Conservation (phyloP, 2,888 invertebrate genomes). For the Meghimatium bilineatum region DNA sequence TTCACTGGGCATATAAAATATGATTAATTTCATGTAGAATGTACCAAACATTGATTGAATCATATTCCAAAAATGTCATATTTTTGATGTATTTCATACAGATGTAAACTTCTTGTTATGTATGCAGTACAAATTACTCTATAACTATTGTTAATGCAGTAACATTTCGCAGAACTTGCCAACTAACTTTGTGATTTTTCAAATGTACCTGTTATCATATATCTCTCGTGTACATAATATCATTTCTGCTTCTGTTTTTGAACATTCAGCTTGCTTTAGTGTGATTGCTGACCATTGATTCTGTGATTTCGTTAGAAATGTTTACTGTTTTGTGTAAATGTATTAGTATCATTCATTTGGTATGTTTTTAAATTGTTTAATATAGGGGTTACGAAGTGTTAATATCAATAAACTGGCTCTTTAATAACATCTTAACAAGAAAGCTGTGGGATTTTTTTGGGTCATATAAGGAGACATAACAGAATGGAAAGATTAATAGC, state of each 20-base stretch:
- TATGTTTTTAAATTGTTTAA: too few species aligned
- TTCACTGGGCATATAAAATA: neutral
- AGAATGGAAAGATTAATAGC: too few species aligned
- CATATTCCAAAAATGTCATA: too few species aligned
- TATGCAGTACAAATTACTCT: neutral
- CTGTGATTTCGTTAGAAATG: too few species aligned
- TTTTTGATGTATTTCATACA: neutral
- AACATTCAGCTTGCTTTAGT: constrained; percentile 18
- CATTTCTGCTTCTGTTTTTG: neutral
- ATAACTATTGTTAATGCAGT: neutral
- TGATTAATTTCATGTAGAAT: neutral
- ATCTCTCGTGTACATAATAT: neutral
- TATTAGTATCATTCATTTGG: too few species aligned
- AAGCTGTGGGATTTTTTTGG: too few species aligned
- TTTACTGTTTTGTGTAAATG: too few species aligned
- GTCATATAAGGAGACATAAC: too few species aligned
- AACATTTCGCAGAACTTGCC: constrained; percentile 29
- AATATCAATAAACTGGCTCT: too few species aligned
- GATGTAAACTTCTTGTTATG: neutral
- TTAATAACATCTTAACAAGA: too few species aligned
- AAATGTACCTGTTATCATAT: neutral
- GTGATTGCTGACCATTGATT: neutral
- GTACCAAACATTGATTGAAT: neutral
- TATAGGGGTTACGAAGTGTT: too few species aligned
- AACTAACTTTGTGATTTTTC: constrained; percentile 37